A percentile compares a stretch with the other conserved stretches of the same genome.
phyloP scores from a whole-genome alignment of 2,888 invertebrate genomes.

The Cephus spinipes region DNA sequence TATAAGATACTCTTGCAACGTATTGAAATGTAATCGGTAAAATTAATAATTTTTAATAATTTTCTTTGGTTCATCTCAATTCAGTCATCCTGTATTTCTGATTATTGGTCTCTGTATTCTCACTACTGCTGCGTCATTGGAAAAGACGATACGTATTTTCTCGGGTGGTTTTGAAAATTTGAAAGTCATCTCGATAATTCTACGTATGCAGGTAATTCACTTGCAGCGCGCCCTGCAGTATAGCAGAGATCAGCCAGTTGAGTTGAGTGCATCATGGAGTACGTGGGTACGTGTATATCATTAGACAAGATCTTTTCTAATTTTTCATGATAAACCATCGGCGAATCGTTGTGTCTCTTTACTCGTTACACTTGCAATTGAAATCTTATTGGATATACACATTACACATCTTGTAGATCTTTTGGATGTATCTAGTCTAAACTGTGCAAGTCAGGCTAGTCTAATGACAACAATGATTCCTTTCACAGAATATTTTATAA shows the following conservation, averaged over 20 bases:
- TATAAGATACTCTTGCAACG: neutral
- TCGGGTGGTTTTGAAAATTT: slow-evolving; percentile 33
- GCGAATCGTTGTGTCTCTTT: slow-evolving; percentile 16
- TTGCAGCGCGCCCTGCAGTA: neutral
- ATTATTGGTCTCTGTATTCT: neutral
- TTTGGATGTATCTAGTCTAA: slow-evolving; percentile 17
- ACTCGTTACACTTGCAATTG: neutral
- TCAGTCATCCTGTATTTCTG: neutral
- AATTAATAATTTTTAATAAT: neutral
- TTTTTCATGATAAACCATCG: slow-evolving; percentile 19
- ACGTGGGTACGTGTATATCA: slow-evolving; percentile 49
- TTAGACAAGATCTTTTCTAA: slow-evolving; percentile 34
- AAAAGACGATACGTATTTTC: neutral
- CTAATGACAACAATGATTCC: slow-evolving; percentile 37
- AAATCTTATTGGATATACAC: neutral
- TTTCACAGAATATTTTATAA: slow-evolving; percentile 20
- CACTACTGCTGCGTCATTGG: neutral
- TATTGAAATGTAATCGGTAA: neutral
- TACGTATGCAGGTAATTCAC: slow-evolving; percentile 28
- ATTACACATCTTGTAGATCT: neutral
- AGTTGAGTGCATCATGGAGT: slow-evolving; percentile 54
- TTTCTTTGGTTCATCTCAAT: neutral
- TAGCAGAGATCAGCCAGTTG: neutral
- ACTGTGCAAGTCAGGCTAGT: slow-evolving; percentile 40
- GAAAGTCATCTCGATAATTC: slow-evolving; percentile 40